phyloP scores from a whole-genome alignment of 2,888 invertebrate species.

The Julus scandinavius region DNA sequence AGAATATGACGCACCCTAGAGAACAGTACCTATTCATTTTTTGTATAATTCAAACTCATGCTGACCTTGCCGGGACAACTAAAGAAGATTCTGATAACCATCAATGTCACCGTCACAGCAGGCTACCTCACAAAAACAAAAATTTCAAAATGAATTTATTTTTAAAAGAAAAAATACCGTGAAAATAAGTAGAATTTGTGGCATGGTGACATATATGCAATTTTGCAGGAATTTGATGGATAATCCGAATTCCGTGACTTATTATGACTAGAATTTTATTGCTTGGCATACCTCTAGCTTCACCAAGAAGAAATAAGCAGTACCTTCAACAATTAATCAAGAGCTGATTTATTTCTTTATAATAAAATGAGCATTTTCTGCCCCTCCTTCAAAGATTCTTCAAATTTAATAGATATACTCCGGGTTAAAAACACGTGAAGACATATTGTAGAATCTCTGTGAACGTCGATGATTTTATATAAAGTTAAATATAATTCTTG shows the following conservation, averaged over 20 bases:
- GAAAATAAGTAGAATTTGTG: neutral
- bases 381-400: too few relatives aligned
- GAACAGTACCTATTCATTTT: neutral
- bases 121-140: neutral
- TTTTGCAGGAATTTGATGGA: conserved; percentile 23
- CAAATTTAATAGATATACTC: too few relatives aligned
- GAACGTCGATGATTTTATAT: too few relatives aligned
- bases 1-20: neutral
- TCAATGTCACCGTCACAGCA: conserved; percentile 1
- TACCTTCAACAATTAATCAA: neutral
- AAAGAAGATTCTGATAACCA: neutral
- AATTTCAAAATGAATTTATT: neutral
- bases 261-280: neutral
- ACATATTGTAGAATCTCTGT: too few relatives aligned
- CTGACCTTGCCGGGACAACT: neutral
- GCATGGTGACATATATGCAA: conserved; percentile 17
- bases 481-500: too few relatives aligned
- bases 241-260: neutral
- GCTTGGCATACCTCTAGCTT: neutral
- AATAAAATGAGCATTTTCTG: too few relatives aligned
- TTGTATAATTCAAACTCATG: neutral
- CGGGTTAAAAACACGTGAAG: too few relatives aligned
- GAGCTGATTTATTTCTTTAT: neutral
- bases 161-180: neutral
- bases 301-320: neutral